phyloP scores from a whole-genome alignment of 2,888 invertebrate species.

The Ditula angustiorana region DNA sequence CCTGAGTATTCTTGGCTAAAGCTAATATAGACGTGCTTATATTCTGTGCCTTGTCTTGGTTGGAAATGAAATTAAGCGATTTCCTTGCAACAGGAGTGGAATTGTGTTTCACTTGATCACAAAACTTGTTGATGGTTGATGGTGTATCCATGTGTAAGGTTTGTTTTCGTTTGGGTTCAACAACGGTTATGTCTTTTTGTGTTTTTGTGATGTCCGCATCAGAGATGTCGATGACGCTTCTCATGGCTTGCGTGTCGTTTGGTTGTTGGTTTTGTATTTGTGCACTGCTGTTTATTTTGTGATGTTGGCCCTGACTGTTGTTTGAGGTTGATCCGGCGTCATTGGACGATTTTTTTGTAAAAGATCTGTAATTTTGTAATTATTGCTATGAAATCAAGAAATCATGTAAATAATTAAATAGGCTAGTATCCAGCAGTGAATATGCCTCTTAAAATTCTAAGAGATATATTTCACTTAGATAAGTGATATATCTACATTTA shows the following conservation, averaged over 20 bases:
- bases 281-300: neutral
- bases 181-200: conserved; percentile 54
- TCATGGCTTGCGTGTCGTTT: conserved; percentile 32
- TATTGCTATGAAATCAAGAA: neutral
- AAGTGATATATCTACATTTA: too few species aligned
- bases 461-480: too few species aligned
- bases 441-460: too few species aligned
- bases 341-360: neutral
- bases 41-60: conserved; percentile 47
- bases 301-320: neutral
- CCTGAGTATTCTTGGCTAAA: conserved; percentile 69
- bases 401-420: too few species aligned
- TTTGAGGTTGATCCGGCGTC: neutral
- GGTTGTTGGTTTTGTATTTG: conserved; percentile 22
- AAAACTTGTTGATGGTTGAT: conserved; percentile 69
- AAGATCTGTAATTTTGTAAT: conserved; percentile 2
- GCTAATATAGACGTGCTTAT: conserved; percentile 55
- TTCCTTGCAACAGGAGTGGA: conserved; percentile 77
- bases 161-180: conserved; percentile 50
- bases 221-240: conserved; percentile 60
- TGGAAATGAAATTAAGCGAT: conserved; percentile 67
- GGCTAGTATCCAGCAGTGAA: too few species aligned
- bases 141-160: conserved; percentile 71
- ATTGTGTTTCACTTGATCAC: conserved; percentile 67
- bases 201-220: conserved; percentile 51